Percentiles rank a stretch among this genome's conserved stretches.
phyloP scores from a whole-genome alignment of 2,113 vertebrate genomes.

The Phoenicopterus ruber region DNA sequence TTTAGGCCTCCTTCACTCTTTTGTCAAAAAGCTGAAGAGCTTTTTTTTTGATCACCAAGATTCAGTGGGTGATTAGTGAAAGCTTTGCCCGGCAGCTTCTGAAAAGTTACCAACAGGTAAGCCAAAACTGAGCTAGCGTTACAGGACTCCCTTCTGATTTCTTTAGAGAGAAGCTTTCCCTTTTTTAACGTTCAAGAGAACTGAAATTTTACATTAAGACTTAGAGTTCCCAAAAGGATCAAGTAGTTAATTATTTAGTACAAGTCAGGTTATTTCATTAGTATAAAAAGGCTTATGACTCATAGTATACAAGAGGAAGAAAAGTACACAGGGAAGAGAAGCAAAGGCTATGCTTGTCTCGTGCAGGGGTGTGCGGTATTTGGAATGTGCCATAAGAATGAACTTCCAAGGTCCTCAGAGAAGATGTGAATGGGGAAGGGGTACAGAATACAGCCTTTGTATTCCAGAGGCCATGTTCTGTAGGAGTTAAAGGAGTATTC shows the following conservation, averaged over 20 bases:
- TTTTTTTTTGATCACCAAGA: neutral
- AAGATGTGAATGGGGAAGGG: neutral
- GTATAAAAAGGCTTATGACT: neutral
- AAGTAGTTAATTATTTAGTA: neutral
- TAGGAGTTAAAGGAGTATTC: neutral
- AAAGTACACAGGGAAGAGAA: neutral
- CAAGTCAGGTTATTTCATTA: neutral
- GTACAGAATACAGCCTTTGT: neutral
- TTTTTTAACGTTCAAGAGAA: neutral
- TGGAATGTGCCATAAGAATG: neutral
- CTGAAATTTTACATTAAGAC: neutral
- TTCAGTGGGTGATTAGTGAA: neutral
- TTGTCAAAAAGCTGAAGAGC: neutral
- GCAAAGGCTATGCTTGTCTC: neutral
- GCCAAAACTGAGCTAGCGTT: neutral
- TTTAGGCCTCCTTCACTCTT: conserved; percentile 22
- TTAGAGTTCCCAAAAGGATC: neutral
- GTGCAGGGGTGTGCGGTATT: rapidly evolving
- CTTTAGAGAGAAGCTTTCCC: neutral
- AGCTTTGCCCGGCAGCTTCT: neutral
- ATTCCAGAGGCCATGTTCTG: neutral
- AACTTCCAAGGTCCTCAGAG: neutral
- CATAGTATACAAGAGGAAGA: neutral
- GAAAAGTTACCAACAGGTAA: neutral
- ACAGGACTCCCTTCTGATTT: neutral